A percentile compares a stretch with the other conserved stretches of the same genome.
phyloP scores from a whole-genome alignment of 2,797 vertebrate genomes.

The Tenualosa thibaudeaui region DNA sequence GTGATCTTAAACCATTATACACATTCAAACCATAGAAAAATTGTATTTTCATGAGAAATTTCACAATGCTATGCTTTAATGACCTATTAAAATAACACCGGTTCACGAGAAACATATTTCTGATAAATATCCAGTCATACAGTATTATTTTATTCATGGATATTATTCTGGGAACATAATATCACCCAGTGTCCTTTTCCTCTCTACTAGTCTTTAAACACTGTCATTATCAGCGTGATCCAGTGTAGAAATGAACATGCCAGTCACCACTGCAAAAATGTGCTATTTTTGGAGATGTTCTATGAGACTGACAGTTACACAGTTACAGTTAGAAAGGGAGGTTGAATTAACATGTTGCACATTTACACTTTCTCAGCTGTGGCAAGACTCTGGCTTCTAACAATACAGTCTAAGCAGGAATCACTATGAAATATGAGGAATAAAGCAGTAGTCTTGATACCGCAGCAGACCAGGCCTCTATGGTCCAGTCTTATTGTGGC shows the following conservation, averaged over 20 bases:
- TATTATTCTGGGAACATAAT: neutral
- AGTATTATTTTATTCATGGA: neutral
- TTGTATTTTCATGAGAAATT: neutral
- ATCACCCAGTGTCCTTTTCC: neutral
- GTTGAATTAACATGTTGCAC: neutral
- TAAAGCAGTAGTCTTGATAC: neutral
- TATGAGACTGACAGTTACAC: too few relatives aligned
- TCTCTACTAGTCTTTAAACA: neutral
- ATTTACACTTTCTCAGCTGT: neutral
- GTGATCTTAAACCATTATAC: neutral
- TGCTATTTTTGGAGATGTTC: too few relatives aligned
- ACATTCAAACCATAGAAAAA: neutral
- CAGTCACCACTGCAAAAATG: neutral
- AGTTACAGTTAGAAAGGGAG: too few relatives aligned
- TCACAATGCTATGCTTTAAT: neutral
- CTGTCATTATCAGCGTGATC: neutral
- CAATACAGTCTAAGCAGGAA: neutral
- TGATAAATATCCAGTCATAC: neutral
- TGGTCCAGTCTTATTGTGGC: neutral
- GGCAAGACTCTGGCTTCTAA: neutral
- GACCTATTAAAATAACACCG: neutral
- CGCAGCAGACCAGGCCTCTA: neutral
- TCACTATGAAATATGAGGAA: neutral
- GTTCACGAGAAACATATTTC: neutral
- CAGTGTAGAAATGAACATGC: neutral